Percentiles rank a stretch among this genome's conserved stretches.
phyloP scores from a whole-genome alignment of 2,113 vertebrate species.

The Chloropsis hardwickii region DNA sequence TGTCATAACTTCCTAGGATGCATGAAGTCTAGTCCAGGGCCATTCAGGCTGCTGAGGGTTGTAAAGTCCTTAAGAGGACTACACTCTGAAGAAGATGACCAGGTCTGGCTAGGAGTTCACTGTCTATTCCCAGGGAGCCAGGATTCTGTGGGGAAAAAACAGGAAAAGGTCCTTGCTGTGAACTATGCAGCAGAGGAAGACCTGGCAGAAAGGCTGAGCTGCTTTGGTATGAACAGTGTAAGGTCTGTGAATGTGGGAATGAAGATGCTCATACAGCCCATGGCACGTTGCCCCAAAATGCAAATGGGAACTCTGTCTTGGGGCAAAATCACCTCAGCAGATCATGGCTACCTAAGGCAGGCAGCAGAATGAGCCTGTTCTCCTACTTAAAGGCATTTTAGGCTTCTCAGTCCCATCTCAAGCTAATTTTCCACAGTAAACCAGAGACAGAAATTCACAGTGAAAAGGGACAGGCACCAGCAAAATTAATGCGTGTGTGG shows the following conservation, averaged over 20 bases:
- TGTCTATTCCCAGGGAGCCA: not conserved
- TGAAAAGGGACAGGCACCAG: not conserved
- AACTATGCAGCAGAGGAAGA: not conserved
- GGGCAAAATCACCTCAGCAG: not conserved
- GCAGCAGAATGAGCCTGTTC: not conserved
- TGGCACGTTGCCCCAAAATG: rapidly evolving
- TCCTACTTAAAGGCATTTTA: not conserved
- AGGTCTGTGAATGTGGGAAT: not conserved
- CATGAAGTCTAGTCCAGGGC: not conserved
- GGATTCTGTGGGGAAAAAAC: not conserved
- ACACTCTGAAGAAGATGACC: not conserved
- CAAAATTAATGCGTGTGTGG: not conserved
- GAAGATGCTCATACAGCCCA: not conserved
- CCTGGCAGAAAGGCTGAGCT: not conserved
- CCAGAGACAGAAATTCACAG: not conserved
- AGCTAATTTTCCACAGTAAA: not conserved
- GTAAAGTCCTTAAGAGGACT: not conserved
- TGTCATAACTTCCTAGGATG: not conserved
- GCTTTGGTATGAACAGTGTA: not conserved
- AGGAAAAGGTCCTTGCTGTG: not conserved
- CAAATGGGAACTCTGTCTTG: not conserved
- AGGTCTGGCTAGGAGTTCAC: not conserved
- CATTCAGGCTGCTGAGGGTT: not conserved
- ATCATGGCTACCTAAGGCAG: not conserved
- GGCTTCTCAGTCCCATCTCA: not conserved